Evolutionary conservation across 2,888 invertebrate genomes (phyloP), one percentile per base, ranked within the genome.

Genomic region (Vesta saturnalis): DNA sequence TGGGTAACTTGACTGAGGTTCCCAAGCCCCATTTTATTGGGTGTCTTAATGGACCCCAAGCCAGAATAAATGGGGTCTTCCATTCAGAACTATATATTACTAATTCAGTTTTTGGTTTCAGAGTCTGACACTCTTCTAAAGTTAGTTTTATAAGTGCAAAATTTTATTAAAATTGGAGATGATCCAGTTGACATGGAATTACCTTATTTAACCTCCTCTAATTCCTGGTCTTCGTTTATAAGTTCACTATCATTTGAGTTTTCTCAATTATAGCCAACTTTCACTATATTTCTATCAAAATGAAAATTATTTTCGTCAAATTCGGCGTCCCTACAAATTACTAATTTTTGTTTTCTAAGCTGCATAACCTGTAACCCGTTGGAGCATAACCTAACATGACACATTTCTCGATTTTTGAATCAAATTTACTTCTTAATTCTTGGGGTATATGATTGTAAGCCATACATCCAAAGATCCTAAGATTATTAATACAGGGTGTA

Each of bases 351-450:
- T 67, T 52, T 23, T 67, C 60, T n/a, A 67, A 15, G 69, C 56
- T 63, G 67, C 71, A 73, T 4, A 73, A 30, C 35, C 71, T 69
- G 56, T 71, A 73, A 6, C 71, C 67, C 23, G 64, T 64, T 39
- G 54, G 23, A 14, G 67, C 55, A 68, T 70, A 72, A 2, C 71
- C 69, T n/a, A 71, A 16, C 71, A 73, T 71, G 1, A 65, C 43
- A 55, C 65, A 65, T 55, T 70, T 72, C 63, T 70, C 64, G 5
- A 18, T 52, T 43, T 69, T 65, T 47, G 30, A 21, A 16, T 58
- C 19, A 43, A 58, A 58, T 19, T 58, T 58, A 1, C n/a, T 6
- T 43, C 71, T 39, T n/a, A 69, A 69, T 35, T 68, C 22, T 19
- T 65, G 52, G 21, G 46, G 68, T 19, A 69, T 43, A 39, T 69